Evolutionary conservation across 37 sponge, comb jelly and placozoan genomes (phyloP).

Genomic region (Halichondria panicea): DNA sequence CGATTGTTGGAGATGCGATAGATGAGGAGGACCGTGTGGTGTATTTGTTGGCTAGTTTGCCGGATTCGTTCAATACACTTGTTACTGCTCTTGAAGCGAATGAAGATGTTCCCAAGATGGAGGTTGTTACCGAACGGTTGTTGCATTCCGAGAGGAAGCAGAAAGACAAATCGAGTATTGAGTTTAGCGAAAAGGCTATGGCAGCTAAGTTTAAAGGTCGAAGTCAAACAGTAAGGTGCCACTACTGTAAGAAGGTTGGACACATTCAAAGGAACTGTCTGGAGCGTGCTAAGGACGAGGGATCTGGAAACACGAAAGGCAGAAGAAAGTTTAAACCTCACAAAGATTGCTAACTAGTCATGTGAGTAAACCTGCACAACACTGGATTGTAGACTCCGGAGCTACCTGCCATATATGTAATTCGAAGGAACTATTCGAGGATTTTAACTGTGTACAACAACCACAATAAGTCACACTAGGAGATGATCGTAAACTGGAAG

Average conservation of each 20-base stretch:
- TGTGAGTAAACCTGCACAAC: neutral
- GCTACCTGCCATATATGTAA: constrained; percentile 30
- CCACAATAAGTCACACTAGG: constrained; percentile 6
- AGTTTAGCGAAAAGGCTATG: neutral
- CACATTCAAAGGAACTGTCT: neutral
- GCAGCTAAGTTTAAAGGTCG: neutral
- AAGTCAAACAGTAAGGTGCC: neutral
- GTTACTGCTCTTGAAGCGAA: constrained; percentile 64
- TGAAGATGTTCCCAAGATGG: constrained; percentile 46
- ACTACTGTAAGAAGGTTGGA: neutral
- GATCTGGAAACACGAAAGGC: neutral
- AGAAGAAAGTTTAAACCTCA: neutral
- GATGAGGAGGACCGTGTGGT: constrained; percentile 42
- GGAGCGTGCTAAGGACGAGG: neutral
- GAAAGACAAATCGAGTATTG: constrained; percentile 16
- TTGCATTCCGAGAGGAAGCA: constrained; percentile 38
- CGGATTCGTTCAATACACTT: constrained; percentile 43
- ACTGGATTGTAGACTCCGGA: constrained; percentile 41
- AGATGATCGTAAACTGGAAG: constrained; percentile 46
- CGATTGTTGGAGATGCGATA: constrained; percentile 32
- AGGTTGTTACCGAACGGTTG: constrained; percentile 43
- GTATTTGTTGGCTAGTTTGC: constrained; percentile 44
- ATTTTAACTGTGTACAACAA: constrained; percentile 1
- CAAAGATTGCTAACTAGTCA: neutral
- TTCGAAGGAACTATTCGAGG: neutral